phyloP scores from a whole-genome alignment of 2,888 invertebrate genomes.

The Falcaria lacertinaria region DNA sequence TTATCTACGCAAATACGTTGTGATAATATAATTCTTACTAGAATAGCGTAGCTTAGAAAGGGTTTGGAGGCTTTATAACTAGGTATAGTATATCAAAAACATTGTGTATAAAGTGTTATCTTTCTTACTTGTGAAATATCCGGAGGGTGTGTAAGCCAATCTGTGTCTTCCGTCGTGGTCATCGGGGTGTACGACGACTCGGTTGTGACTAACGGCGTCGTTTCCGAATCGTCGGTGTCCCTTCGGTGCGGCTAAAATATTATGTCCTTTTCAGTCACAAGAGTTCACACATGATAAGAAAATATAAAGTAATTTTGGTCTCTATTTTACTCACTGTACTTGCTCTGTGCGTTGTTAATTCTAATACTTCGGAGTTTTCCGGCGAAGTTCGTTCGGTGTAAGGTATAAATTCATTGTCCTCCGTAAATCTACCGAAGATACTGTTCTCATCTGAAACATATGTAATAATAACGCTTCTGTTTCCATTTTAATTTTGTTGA shows the following conservation, averaged over 20 bases:
- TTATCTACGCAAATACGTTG: too few relatives aligned
- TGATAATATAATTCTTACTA: too few relatives aligned
- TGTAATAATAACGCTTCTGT: conserved; percentile 3
- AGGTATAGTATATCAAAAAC: conserved; percentile 1
- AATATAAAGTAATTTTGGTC: not conserved
- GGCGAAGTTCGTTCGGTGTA: conserved; percentile 24
- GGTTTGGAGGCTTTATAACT: too few relatives aligned
- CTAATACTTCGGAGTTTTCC: conserved; percentile 20
- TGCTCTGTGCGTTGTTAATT: conserved; percentile 45
- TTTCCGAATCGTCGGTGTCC: conserved; percentile 41
- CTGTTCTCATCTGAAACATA: conserved; percentile 64
- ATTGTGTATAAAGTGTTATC: conserved; percentile 5
- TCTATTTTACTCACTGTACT: conserved; percentile 11
- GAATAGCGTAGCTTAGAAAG: too few relatives aligned
- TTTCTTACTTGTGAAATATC: conserved; percentile 44
- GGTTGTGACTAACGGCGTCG: conserved; percentile 45
- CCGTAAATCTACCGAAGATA: conserved; percentile 64
- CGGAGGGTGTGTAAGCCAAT: conserved; percentile 71
- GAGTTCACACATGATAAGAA: conserved; percentile 12
- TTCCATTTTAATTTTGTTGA: too few relatives aligned
- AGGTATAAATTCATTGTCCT: conserved; percentile 37
- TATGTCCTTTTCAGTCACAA: conserved; percentile 9
- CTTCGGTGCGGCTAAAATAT: conserved; percentile 46
- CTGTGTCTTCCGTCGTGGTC: conserved; percentile 63
- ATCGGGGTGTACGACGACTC: conserved; percentile 55